These are phyloP conservation scores for Temnothorax longispinosus DNA, from an alignment of 1,140 invertebrate genomes.

Conservation along the genomic window DNA sequence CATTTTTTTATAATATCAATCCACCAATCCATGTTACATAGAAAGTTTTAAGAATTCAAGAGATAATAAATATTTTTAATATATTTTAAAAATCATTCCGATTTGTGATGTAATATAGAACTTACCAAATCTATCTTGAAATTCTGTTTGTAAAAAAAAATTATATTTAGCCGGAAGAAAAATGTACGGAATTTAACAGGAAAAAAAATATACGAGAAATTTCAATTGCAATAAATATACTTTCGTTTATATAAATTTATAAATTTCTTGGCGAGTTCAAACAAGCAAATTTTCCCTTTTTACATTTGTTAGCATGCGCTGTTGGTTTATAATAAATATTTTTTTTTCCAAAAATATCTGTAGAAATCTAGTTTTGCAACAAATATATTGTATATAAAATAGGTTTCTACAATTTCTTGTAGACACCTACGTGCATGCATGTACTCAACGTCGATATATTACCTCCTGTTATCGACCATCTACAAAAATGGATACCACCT, in stretches of 20 bases:
- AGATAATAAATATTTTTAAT: conserved; percentile 5
- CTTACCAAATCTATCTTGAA: conserved; percentile 17
- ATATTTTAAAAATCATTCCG: background rate
- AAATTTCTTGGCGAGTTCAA: background rate
- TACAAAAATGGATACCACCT: background rate
- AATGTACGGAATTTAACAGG: background rate
- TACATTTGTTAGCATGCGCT: background rate
- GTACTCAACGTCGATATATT: conserved; percentile 26
- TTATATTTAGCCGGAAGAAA: background rate
- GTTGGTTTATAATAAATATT: background rate
- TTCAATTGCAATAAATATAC: background rate
- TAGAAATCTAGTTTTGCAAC: background rate
- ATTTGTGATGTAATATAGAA: background rate
- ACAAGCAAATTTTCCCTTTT: background rate
- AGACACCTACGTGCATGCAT: background rate
- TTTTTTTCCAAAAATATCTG: background rate
- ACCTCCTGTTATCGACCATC: conserved; percentile 27
- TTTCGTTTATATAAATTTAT: background rate
- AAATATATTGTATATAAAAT: background rate
- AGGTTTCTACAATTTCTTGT: background rate
- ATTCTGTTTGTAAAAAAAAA: background rate
- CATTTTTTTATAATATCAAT: conserved; percentile 16
- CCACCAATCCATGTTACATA: background rate
- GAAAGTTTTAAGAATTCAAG: background rate
- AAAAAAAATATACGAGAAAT: background rate